These are phyloP conservation scores for Cladopsammia gracilis DNA, from an alignment of 64 coral and sea anemone species.

Conservation along the genomic window DNA sequence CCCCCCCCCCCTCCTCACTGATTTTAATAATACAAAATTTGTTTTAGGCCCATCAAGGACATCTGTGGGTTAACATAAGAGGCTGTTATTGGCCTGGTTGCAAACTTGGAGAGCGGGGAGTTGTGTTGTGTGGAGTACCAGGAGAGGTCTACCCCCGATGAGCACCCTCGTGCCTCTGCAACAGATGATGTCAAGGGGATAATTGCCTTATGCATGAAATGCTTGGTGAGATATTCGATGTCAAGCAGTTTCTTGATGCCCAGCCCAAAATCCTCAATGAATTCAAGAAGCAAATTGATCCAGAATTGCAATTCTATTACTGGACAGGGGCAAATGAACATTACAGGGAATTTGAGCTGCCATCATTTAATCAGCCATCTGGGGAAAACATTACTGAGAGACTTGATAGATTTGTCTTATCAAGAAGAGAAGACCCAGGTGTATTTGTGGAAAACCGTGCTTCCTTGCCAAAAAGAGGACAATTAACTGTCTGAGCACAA, in stretches of 20 bases:
- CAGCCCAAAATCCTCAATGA: slow-evolving; percentile 64
- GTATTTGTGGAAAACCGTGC: slow-evolving; percentile 82
- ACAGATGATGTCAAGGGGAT: slow-evolving; percentile 86
- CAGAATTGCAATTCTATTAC: slow-evolving; percentile 39
- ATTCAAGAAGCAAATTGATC: slow-evolving; percentile 56
- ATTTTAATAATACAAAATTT: neutral
- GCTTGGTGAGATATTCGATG: slow-evolving; percentile 19
- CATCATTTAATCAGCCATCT: slow-evolving; percentile 47
- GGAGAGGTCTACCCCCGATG: slow-evolving; percentile 21
- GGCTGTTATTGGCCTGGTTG: slow-evolving; percentile 52
- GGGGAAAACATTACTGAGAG: slow-evolving; percentile 39
- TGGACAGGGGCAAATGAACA: slow-evolving; percentile 57
- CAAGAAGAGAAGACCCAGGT: slow-evolving; percentile 56
- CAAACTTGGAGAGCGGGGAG: slow-evolving; percentile 56
- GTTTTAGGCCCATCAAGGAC: slow-evolving; percentile 69
- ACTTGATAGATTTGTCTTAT: slow-evolving; percentile 31
- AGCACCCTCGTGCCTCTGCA: slow-evolving; percentile 66
- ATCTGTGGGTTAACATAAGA: slow-evolving; percentile 74
- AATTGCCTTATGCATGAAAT: slow-evolving; percentile 70
- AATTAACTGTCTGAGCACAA: slow-evolving; percentile 12
- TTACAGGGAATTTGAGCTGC: slow-evolving; percentile 43
- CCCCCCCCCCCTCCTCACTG: too few species aligned
- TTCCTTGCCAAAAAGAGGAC: slow-evolving; percentile 62
- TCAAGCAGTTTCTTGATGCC: slow-evolving; percentile 47
- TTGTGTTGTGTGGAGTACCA: slow-evolving; percentile 20